phyloP scores from a whole-genome alignment of 1,140 invertebrate genomes.

The Frieseomelitta varia region DNA sequence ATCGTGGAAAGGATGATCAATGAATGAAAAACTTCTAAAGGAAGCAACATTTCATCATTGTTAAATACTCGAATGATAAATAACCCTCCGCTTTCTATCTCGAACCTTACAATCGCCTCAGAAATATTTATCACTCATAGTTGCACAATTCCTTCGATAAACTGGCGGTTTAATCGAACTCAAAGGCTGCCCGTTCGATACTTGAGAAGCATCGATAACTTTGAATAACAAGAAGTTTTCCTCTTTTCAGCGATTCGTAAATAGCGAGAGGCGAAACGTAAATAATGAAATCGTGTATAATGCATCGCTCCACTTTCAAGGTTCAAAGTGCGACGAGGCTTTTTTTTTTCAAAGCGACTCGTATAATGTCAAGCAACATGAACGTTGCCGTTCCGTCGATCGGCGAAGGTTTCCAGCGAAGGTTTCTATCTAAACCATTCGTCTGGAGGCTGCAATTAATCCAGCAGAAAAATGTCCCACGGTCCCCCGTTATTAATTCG shows the following conservation, averaged over 20 bases:
- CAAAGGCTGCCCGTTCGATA: neutral
- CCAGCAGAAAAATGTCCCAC: neutral
- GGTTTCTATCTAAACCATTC: neutral
- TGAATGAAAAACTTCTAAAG: too few species aligned
- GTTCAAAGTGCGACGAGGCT: neutral
- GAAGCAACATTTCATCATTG: too few species aligned
- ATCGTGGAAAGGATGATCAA: too few species aligned
- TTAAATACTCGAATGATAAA: neutral
- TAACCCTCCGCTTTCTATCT: neutral
- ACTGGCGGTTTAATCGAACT: neutral
- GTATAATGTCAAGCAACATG: neutral
- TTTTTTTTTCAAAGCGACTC: neutral
- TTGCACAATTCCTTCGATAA: neutral
- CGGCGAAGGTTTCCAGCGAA: too few species aligned
- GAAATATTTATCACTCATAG: neutral
- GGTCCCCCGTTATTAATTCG: slow-evolving; percentile 13
- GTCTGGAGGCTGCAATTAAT: slow-evolving; percentile 30
- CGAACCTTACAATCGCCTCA: too few species aligned
- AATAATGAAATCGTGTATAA: neutral
- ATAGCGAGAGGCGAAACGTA: neutral
- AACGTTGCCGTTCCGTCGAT: neutral
- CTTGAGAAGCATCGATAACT: neutral
- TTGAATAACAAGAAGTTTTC: neutral
- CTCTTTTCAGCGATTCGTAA: neutral
- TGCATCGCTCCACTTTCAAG: neutral